A percentile compares a stretch with the other conserved stretches of the same genome.
These are phyloP conservation scores for Callosobruchus maculatus DNA, from an alignment of 2,888 invertebrate species.

Conservation along the genomic window DNA sequence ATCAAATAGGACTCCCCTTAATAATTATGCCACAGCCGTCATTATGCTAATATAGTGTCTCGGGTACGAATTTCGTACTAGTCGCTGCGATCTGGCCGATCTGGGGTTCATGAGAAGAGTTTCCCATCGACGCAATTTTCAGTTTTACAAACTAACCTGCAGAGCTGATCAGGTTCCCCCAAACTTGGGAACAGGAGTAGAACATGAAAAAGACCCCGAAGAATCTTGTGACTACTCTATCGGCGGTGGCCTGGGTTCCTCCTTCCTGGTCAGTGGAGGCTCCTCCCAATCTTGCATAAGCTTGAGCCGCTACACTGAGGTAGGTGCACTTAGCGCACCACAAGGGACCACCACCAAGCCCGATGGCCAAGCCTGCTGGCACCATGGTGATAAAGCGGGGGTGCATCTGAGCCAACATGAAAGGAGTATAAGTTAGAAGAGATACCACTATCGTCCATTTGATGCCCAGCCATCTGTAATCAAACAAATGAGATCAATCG, in stretches of 20 bases:
- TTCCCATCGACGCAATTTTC: background rate
- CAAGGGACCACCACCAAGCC: constrained; percentile 86
- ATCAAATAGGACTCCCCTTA: too few relatives aligned
- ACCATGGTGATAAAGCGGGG: constrained; percentile 81
- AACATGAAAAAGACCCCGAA: constrained; percentile 96
- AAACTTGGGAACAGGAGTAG: constrained; percentile 92
- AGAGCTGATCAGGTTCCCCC: constrained; percentile 90
- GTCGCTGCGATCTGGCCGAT: too few relatives aligned
- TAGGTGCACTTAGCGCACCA: constrained; percentile 97
- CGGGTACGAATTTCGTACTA: too few relatives aligned
- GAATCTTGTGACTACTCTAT: constrained; percentile 83
- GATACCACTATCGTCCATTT: constrained; percentile 86
- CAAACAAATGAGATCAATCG: background rate
- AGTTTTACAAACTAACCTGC: constrained; percentile 55
- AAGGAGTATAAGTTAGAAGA: constrained; percentile 86
- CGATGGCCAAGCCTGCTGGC: constrained; percentile 78
- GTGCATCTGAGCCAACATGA: constrained; percentile 86
- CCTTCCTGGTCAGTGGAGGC: constrained; percentile 47
- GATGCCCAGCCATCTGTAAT: constrained; percentile 77
- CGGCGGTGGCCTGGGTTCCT: constrained; percentile 33
- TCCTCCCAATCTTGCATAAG: constrained; percentile 70
- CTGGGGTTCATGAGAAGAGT: too few relatives aligned
- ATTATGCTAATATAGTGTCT: too few relatives aligned
- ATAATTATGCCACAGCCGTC: too few relatives aligned
- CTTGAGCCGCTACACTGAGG: constrained; percentile 77